A percentile compares a stretch with the other conserved stretches of the same genome.
Conservation (phyloP, 1,140 invertebrate genomes). For the Monochamus saltuarius region DNA sequence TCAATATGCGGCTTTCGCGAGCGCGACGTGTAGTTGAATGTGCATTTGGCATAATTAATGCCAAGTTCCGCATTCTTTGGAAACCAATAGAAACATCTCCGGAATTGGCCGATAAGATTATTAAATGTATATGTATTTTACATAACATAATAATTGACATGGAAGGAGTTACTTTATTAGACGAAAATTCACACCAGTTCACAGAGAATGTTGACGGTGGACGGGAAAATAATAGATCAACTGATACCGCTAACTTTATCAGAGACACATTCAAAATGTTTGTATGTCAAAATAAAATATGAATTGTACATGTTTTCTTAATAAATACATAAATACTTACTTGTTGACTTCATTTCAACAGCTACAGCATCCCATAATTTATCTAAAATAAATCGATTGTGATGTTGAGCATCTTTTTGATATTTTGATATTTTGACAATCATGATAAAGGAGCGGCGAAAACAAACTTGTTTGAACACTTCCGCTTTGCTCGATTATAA, state of each 20-base stretch:
- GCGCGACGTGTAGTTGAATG: slow-evolving; percentile 7
- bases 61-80: slow-evolving; percentile 7
- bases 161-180: background rate
- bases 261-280: background rate
- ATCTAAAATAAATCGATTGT: slow-evolving; percentile 33
- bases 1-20: slow-evolving; percentile 14
- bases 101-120: slow-evolving; percentile 7
- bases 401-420: slow-evolving; percentile 27
- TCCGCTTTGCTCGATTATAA: background rate
- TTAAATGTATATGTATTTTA: slow-evolving; percentile 13
- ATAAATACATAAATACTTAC: slow-evolving; percentile 16
- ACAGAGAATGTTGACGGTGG: background rate
- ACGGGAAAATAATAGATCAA: slow-evolving; percentile 8
- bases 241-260: background rate
- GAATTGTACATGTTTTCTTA: background rate
- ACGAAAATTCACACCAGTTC: background rate
- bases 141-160: slow-evolving; percentile 11
- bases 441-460: background rate
- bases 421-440: slow-evolving; percentile 26
- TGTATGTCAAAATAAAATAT: no score
- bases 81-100: slow-evolving; percentile 14
- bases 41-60: slow-evolving; percentile 13
- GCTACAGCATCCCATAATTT: slow-evolving; percentile 33
- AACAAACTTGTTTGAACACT: no score
- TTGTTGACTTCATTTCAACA: slow-evolving; percentile 25